These are phyloP conservation scores for Eurois occulta DNA, from an alignment of 2,888 invertebrate genomes.

Conservation along the genomic window DNA sequence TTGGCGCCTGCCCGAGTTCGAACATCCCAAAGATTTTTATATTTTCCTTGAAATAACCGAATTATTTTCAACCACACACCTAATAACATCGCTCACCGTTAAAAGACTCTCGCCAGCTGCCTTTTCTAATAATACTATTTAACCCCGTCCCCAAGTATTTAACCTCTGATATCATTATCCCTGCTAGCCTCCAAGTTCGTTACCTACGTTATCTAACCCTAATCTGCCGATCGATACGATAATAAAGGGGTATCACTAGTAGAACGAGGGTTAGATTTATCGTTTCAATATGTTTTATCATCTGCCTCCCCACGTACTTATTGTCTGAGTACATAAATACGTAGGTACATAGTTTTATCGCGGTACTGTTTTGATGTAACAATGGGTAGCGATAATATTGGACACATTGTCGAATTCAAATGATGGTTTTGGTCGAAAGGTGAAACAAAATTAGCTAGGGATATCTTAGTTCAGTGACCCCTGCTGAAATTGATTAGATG, in stretches of 20 bases:
- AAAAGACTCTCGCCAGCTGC: slow-evolving; percentile 40
- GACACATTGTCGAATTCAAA: slow-evolving; percentile 4
- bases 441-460: background rate
- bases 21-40: background rate
- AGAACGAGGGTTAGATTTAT: slow-evolving; percentile 67
- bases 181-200: slow-evolving; percentile 22
- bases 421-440: slow-evolving; percentile 27
- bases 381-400: slow-evolving; percentile 14
- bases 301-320: slow-evolving; percentile 53
- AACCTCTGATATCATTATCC: slow-evolving; percentile 50
- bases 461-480: background rate
- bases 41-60: background rate
- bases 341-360: slow-evolving; percentile 44
- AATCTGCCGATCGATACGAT: slow-evolving; percentile 69
- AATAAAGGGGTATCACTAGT: slow-evolving; percentile 58
- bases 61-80: background rate
- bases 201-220: slow-evolving; percentile 60
- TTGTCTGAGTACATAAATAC: slow-evolving; percentile 46
- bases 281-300: slow-evolving; percentile 68
- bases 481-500: background rate
- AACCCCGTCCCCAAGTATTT: slow-evolving; percentile 35
- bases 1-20: background rate
- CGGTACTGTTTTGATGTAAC: slow-evolving; percentile 10
- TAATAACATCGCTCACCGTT: background rate
- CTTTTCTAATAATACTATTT: slow-evolving; percentile 23